These are phyloP conservation scores for Drosophila sturtevanti DNA, from an alignment of 1,140 invertebrate species.

Conservation along the genomic window DNA sequence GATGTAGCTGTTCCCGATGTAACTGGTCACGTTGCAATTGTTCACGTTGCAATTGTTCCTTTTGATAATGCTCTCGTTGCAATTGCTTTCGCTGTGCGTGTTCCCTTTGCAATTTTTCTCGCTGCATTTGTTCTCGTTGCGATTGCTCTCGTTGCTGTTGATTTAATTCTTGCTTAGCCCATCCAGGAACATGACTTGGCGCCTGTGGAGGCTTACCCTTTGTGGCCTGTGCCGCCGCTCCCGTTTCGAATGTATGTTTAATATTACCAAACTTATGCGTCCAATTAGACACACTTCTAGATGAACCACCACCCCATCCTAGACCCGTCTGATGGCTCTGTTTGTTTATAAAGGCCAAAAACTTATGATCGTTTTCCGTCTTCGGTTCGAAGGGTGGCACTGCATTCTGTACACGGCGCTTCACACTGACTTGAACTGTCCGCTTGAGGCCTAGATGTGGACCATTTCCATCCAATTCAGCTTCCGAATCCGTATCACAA, in stretches of 20 bases:
- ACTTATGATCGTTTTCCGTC: slow-evolving; percentile 93
- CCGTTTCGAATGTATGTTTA: slow-evolving; percentile 91
- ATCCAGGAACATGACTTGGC: slow-evolving; percentile 70
- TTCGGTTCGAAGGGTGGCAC: slow-evolving; percentile 89
- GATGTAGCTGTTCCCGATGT: slow-evolving; percentile 23
- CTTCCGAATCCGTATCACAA: slow-evolving; percentile 72
- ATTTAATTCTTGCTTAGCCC: slow-evolving; percentile 83
- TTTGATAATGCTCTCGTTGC: slow-evolving; percentile 32
- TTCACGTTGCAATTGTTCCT: slow-evolving; percentile 33
- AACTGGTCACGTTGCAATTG: slow-evolving; percentile 32
- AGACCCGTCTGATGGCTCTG: slow-evolving; percentile 84
- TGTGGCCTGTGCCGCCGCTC: slow-evolving; percentile 56
- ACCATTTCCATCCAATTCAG: slow-evolving; percentile 69
- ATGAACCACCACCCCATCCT: slow-evolving; percentile 76
- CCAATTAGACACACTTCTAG: slow-evolving; percentile 85
- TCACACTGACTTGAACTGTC: slow-evolving; percentile 85
- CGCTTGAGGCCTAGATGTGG: slow-evolving; percentile 83
- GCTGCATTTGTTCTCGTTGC: slow-evolving; percentile 38
- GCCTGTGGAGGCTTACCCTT: slow-evolving; percentile 68
- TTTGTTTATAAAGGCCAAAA: slow-evolving; percentile 91
- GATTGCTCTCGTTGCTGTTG: slow-evolving; percentile 33
- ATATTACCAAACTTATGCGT: slow-evolving; percentile 92
- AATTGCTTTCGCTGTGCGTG: slow-evolving; percentile 25
- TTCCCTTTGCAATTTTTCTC: slow-evolving; percentile 35
- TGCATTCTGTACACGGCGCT: slow-evolving; percentile 73